Evolutionary conservation across 2,113 vertebrate species (phyloP), one percentile per base, ranked within the genome.

Genomic region (Sterna hirundo): DNA sequence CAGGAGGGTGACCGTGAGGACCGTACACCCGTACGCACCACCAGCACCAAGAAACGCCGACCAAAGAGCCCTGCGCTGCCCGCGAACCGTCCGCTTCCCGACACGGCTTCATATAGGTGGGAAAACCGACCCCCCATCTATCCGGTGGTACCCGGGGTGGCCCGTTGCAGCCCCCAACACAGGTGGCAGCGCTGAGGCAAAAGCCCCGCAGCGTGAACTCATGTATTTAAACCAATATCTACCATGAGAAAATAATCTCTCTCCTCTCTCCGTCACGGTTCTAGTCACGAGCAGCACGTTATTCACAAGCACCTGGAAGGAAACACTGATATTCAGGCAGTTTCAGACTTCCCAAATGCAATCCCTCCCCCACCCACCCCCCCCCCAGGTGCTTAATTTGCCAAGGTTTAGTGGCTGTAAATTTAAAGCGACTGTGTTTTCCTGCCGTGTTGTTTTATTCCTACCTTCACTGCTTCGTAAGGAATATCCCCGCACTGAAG

Each of bases 11-110:
- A 68, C 75, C 70, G 32, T 0, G 0, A 40, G 69, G 76, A 27
- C 30, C 0, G 0, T 13, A n/a, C 11, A 3, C 34, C 71, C 0
- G 0, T 57, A 25, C 0, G 2, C 38, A 57, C 4, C 5, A 23
- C 34, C 42, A 60, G 61, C 62, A 60, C 46, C 32, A 68, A 49
- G 46, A 86, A 85, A 65, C 0, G 0, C 22, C 0, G 0, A 15
- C 65, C 23, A 7, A 62, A 83, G 83, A 38, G n/a, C 9, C 34
- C 38, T 1, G 3, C 6, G 21, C 76, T 91, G 69, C 78, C 70
- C 58, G 57, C 61, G 71, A 82, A 36, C 19, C 4, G 1, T 22
- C 34, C 9, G 6, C 34, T 47, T 77, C 82, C 71, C 17, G 1
- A 30, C 55, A 23, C 68, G 62, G 62, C 21, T 77, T 4, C 13